Percentiles rank a stretch among this genome's conserved stretches.
Conservation (phyloP, 2,888 invertebrate species). For the Brachypterus glaber region DNA sequence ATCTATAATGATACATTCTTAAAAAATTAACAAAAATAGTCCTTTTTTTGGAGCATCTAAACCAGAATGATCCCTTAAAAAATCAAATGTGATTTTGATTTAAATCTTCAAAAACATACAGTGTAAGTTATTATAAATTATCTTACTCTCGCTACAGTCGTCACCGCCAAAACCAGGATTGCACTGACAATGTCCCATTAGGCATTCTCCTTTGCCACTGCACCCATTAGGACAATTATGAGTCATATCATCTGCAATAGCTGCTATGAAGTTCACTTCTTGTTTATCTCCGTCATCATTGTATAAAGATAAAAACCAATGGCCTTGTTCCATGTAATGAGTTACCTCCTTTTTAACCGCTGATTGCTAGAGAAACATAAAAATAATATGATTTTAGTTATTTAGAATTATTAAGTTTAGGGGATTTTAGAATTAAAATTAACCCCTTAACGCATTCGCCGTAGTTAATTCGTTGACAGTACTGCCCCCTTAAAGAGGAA, state of each 20-base stretch:
- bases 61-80: too few species aligned
- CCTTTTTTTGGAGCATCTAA: too few species aligned
- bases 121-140: constrained; percentile 1
- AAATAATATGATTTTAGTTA: too few species aligned
- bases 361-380: constrained; percentile 36
- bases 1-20: too few species aligned
- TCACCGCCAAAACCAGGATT: constrained; percentile 94
- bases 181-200: constrained; percentile 91
- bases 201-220: constrained; percentile 92
- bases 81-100: too few species aligned
- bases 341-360: constrained; percentile 86
- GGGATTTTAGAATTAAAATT: too few species aligned
- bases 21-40: too few species aligned
- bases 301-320: constrained; percentile 92
- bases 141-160: constrained; percentile 92
- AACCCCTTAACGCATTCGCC: too few species aligned
- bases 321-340: constrained; percentile 91
- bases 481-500: too few species aligned
- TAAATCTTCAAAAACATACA: too few species aligned
- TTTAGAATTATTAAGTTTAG: too few species aligned
- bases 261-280: constrained; percentile 75
- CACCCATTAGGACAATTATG: constrained; percentile 95
- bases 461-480: too few species aligned
- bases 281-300: constrained; percentile 91
- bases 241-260: constrained; percentile 84